phyloP scores from a whole-genome alignment of 2,113 vertebrate species.

The Percopsis transmontana region DNA sequence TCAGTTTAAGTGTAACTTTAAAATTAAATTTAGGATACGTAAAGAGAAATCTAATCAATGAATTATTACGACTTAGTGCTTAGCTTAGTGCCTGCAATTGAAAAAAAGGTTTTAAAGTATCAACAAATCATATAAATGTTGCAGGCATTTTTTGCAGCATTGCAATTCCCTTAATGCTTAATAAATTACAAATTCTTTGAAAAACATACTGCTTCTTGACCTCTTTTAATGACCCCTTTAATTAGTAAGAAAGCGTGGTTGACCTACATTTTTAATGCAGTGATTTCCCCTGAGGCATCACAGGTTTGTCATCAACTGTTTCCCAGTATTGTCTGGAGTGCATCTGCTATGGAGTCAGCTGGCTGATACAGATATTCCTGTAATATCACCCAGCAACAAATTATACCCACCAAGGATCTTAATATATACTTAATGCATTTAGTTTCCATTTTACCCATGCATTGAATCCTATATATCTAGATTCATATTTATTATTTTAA shows the following conservation, averaged over 20 bases:
- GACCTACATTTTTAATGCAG: conserved; percentile 62
- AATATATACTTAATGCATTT: background rate
- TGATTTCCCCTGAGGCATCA: conserved; percentile 58
- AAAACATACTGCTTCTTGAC: conserved; percentile 52
- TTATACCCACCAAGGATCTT: background rate
- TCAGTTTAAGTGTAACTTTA: too few relatives aligned
- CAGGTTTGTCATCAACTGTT: conserved; percentile 70
- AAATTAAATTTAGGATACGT: too few relatives aligned
- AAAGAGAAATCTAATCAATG: too few relatives aligned
- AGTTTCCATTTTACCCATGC: background rate
- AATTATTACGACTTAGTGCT: too few relatives aligned
- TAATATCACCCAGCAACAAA: conserved; percentile 43
- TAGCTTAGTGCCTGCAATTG: too few relatives aligned
- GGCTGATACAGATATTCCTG: conserved; percentile 42
- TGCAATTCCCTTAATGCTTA: conserved; percentile 41
- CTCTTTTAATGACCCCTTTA: conserved; percentile 69
- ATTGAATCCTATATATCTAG: background rate
- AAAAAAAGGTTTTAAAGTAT: too few relatives aligned
- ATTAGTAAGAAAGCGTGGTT: conserved; percentile 61
- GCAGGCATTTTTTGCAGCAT: too few relatives aligned
- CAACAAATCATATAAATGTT: too few relatives aligned
- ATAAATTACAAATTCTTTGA: conserved; percentile 57
- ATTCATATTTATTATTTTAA: background rate
- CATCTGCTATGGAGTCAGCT: conserved; percentile 70
- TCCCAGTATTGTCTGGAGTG: conserved; percentile 72